These are phyloP conservation scores for Gymnogyps californianus DNA, from an alignment of 2,113 vertebrate genomes.

Conservation along the genomic window DNA sequence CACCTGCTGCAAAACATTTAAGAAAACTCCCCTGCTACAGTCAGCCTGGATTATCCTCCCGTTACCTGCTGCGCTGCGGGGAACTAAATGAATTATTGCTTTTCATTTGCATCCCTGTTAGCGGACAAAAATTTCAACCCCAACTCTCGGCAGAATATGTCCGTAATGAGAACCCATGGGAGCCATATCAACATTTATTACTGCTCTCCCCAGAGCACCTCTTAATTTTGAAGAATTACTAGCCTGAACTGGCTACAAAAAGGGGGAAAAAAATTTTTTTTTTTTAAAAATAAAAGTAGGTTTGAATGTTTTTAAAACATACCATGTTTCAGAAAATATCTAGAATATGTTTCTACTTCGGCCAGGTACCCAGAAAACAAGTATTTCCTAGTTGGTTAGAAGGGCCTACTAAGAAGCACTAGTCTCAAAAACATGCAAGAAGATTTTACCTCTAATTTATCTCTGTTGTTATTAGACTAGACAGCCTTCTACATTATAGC, in stretches of 20 bases:
- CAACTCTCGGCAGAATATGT: rapidly evolving
- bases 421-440: neutral
- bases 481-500: neutral
- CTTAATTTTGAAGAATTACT: neutral
- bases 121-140: neutral
- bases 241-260: neutral
- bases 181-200: neutral
- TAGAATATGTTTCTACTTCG: neutral
- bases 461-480: neutral
- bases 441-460: neutral
- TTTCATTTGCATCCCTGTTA: neutral
- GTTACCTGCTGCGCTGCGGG: rapidly evolving
- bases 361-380: neutral
- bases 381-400: rapidly evolving
- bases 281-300: too few species aligned
- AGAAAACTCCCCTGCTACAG: too few species aligned
- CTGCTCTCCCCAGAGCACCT: neutral
- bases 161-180: rapidly evolving
- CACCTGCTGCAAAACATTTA: too few species aligned
- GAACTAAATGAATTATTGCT: neutral
- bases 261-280: too few species aligned
- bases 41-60: neutral
- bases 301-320: neutral
- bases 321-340: rapidly evolving
- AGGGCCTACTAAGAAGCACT: neutral